These are phyloP conservation scores for Hypomesus transpacificus DNA, from an alignment of 2,113 vertebrate species.

Conservation along the genomic window DNA sequence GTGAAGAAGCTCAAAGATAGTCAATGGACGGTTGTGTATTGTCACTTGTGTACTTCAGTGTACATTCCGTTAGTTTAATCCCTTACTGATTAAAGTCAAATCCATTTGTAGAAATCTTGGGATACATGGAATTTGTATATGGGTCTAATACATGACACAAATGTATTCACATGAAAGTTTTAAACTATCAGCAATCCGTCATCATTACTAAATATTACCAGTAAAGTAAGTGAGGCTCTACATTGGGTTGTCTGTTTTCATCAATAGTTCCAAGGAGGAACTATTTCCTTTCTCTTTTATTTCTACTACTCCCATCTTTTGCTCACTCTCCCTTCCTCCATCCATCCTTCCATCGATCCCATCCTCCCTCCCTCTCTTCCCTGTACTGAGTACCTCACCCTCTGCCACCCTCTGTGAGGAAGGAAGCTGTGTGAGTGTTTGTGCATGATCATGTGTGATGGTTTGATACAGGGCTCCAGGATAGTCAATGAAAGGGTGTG, in stretches of 20 bases:
- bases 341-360: neutral
- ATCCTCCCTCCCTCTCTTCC: neutral
- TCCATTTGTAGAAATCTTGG: too few species aligned
- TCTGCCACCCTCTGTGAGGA: slow-evolving; percentile 7
- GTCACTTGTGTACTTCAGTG: too few species aligned
- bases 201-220: too few species aligned
- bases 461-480: neutral
- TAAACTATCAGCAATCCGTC: too few species aligned
- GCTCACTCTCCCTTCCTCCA: neutral
- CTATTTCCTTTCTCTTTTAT: neutral
- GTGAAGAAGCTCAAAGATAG: too few species aligned
- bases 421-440: slow-evolving; percentile 15
- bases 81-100: too few species aligned
- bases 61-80: too few species aligned
- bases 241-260: neutral
- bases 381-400: neutral
- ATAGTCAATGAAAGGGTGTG: neutral
- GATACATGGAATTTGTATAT: too few species aligned
- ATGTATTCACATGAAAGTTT: too few species aligned
- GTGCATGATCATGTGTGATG: neutral
- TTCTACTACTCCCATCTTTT: neutral
- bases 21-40: too few species aligned
- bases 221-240: too few species aligned
- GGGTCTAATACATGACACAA: too few species aligned
- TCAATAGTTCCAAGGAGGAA: neutral